A percentile compares a stretch with the other conserved stretches of the same genome.
These are phyloP conservation scores for Petrocephalus schoutedeni DNA, from an alignment of 2,797 vertebrate genomes.

Conservation along the genomic window DNA sequence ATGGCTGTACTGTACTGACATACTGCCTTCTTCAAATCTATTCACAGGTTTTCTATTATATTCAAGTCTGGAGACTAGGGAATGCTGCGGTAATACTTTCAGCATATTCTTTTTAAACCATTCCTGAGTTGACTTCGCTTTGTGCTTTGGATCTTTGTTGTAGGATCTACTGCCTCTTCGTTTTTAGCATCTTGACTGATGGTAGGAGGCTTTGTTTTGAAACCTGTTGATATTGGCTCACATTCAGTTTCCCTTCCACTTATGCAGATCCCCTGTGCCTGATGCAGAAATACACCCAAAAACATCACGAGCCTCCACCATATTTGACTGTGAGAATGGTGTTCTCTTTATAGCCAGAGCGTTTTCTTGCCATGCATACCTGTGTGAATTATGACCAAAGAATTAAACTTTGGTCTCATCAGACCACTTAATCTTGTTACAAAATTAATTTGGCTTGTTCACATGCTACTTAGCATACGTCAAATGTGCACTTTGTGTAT, in stretches of 20 bases:
- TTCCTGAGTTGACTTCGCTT: neutral
- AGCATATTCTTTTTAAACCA: neutral
- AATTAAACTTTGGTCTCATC: neutral
- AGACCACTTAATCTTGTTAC: neutral
- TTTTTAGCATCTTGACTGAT: too few relatives aligned
- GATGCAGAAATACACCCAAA: conserved; percentile 4
- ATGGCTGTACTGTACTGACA: too few relatives aligned
- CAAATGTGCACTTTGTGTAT: too few relatives aligned
- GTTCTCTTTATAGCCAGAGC: neutral
- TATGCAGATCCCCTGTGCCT: neutral
- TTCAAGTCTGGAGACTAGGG: neutral
- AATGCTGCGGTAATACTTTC: neutral
- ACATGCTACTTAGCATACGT: too few relatives aligned
- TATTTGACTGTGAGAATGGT: neutral
- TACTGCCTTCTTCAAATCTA: neutral
- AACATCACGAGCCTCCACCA: conserved; percentile 1
- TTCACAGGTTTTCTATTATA: neutral
- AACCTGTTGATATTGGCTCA: conserved; percentile 5
- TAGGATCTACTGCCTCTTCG: too few relatives aligned
- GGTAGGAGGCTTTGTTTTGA: neutral
- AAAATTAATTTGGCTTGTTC: too few relatives aligned
- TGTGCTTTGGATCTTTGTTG: too few relatives aligned
- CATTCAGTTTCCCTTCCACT: neutral
- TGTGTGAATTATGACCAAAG: neutral
- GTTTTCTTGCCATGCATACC: neutral